Evolutionary conservation across 2,888 invertebrate genomes (phyloP).

Genomic region (Ormia ochracea): DNA sequence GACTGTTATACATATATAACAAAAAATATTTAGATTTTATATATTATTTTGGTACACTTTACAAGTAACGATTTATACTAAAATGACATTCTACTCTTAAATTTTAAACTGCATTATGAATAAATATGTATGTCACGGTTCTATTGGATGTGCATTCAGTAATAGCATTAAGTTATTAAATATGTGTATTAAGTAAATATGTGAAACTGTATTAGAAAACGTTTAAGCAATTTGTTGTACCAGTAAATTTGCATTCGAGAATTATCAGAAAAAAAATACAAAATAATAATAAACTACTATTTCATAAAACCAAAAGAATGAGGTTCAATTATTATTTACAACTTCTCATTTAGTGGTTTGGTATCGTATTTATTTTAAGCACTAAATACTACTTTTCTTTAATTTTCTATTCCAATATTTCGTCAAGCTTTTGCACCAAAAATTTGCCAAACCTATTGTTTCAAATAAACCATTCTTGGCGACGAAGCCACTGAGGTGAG

Average conservation of each 20-base stretch:
- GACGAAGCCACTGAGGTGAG: too few relatives aligned
- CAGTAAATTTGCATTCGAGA: conserved; percentile 54
- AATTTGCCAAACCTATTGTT: too few relatives aligned
- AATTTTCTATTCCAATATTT: too few relatives aligned
- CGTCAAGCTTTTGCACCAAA: too few relatives aligned
- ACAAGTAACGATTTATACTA: conserved; percentile 5
- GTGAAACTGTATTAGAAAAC: conserved; percentile 12
- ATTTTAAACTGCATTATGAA: not conserved
- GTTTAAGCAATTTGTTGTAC: conserved; percentile 52
- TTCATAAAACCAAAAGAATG: not conserved
- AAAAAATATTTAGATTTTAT: not conserved
- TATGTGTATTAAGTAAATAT: conserved; percentile 37
- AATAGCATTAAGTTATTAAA: not conserved
- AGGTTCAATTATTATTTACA: not conserved
- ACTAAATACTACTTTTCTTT: too few relatives aligned
- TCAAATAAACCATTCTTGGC: too few relatives aligned
- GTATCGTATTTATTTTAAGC: too few relatives aligned
- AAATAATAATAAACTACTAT: not conserved
- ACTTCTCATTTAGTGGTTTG: too few relatives aligned
- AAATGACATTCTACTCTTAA: conserved; percentile 22
- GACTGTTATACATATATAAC: conserved; percentile 8
- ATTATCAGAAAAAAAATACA: conserved; percentile 33
- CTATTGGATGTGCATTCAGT: conserved; percentile 8
- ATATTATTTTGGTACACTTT: conserved; percentile 9
- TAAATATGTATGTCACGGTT: not conserved